Evolutionary conservation across 2,888 invertebrate species (phyloP).

Genomic region (Spicauda simplicius): DNA sequence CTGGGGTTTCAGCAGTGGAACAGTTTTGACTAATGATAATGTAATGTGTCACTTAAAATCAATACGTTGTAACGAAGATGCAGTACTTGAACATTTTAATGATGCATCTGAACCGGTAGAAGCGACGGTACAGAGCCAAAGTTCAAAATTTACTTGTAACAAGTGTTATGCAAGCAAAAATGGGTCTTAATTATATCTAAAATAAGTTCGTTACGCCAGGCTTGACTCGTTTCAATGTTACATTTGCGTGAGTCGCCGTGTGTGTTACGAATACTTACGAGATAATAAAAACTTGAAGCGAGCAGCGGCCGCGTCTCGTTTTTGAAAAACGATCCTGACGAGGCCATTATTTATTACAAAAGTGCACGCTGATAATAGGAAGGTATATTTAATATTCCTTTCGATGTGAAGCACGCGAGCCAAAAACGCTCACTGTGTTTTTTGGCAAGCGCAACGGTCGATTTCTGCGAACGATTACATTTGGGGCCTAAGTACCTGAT

Average conservation of each 20-base stretch:
- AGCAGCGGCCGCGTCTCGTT: slow-evolving; percentile 52
- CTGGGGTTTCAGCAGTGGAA: not conserved
- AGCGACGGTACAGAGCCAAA: slow-evolving; percentile 27
- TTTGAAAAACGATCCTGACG: slow-evolving; percentile 65
- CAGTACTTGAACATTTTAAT: slow-evolving; percentile 52
- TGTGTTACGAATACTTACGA: slow-evolving; percentile 45
- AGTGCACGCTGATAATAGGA: slow-evolving; percentile 69
- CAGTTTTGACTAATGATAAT: not conserved
- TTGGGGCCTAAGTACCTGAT: slow-evolving; percentile 78
- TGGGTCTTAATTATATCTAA: slow-evolving; percentile 36
- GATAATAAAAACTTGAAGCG: slow-evolving; percentile 64
- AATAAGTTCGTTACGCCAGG: slow-evolving; percentile 25
- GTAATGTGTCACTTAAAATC: not conserved
- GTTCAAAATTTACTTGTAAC: slow-evolving; percentile 42
- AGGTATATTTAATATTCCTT: slow-evolving; percentile 64
- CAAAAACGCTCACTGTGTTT: slow-evolving; percentile 57
- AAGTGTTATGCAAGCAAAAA: slow-evolving; percentile 38
- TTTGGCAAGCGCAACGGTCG: slow-evolving; percentile 75
- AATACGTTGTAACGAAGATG: not conserved
- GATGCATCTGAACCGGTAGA: slow-evolving; percentile 65
- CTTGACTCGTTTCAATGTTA: slow-evolving; percentile 21
- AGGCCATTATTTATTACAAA: slow-evolving; percentile 71
- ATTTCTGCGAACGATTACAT: slow-evolving; percentile 79
- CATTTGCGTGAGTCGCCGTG: slow-evolving; percentile 31
- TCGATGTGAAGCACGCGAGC: slow-evolving; percentile 56